Conservation (phyloP, 2,113 vertebrate genomes). For the Ibidorhyncha struthersii region DNA sequence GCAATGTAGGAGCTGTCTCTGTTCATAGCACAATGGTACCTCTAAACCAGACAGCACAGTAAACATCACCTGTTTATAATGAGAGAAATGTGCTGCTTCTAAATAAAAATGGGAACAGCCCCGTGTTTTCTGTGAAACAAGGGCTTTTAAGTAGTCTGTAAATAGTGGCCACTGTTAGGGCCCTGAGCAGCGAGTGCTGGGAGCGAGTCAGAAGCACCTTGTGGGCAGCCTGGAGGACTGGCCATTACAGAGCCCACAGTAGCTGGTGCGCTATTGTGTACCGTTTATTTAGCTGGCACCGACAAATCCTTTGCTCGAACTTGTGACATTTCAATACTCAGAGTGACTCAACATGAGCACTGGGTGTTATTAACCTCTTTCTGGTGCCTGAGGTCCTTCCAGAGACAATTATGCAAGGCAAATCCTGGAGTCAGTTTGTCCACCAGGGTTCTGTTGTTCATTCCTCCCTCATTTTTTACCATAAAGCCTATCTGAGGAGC, state of each 20-base stretch:
- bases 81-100: neutral
- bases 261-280: neutral
- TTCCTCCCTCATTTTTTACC: neutral
- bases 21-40: fast-evolving
- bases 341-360: neutral
- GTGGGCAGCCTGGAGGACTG: fast-evolving
- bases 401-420: neutral
- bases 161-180: neutral
- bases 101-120: neutral
- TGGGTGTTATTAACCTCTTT: neutral
- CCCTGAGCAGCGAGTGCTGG: fast-evolving
- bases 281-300: neutral
- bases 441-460: neutral
- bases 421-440: slow-evolving; percentile 3
- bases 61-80: neutral
- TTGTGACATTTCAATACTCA: neutral
- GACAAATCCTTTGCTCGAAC: neutral
- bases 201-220: neutral
- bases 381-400: neutral
- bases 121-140: neutral
- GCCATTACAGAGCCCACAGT: neutral
- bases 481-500: neutral
- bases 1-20: neutral
- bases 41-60: neutral
- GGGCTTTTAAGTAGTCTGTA: neutral